Evolutionary conservation across 2,888 invertebrate species (phyloP).

Genomic region (Acanthosepion esculentum): DNA sequence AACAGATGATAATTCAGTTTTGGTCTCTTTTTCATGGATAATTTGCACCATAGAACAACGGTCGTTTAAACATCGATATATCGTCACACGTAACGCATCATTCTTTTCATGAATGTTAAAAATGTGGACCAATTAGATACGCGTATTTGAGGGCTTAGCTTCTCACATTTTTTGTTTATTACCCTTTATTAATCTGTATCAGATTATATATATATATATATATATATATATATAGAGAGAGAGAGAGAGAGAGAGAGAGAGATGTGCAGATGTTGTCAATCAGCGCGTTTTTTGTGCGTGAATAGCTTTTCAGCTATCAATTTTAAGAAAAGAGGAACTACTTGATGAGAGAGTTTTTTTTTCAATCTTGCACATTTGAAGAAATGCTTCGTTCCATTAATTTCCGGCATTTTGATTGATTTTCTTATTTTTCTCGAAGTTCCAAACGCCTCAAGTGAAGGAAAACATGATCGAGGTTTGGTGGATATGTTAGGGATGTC

Average conservation of each 20-base stretch:
- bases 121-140: too few relatives aligned
- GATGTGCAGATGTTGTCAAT: neutral
- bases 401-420: constrained; percentile 33
- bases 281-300: neutral
- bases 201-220: neutral
- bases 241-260: too few relatives aligned
- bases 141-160: too few relatives aligned
- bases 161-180: neutral
- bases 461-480: neutral
- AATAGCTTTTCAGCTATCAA: neutral
- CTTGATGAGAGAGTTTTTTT: neutral
- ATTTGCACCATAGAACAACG: too few relatives aligned
- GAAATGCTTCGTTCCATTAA: constrained; percentile 33
- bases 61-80: too few relatives aligned
- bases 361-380: neutral
- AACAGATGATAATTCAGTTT: too few relatives aligned
- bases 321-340: neutral
- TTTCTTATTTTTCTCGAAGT: neutral
- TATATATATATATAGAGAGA: too few relatives aligned
- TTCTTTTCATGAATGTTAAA: too few relatives aligned
- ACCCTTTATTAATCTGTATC: neutral
- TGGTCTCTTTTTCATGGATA: too few relatives aligned
- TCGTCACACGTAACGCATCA: too few relatives aligned
- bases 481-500: constrained; percentile 2
- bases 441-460: neutral